Evolutionary conservation across 2,113 vertebrate genomes (phyloP), one percentile per base, ranked within the genome.

Genomic region (Bucco capensis): DNA sequence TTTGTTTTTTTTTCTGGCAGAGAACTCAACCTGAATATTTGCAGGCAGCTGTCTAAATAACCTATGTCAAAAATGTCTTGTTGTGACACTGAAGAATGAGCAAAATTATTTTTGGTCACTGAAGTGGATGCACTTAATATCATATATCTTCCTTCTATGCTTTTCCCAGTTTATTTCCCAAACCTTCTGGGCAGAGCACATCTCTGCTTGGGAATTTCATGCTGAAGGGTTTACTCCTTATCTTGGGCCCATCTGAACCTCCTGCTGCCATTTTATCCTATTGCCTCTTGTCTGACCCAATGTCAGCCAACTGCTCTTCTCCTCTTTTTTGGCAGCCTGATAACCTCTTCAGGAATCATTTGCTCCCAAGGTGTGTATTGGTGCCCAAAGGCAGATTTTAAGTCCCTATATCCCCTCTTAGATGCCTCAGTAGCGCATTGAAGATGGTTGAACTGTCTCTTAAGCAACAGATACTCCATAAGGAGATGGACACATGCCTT

Each of bases 31-130:
- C 58, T 85, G 84, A 83, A 54, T 89, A 80, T 95, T 77, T 82
- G 67, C 88, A 89, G 58, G 67, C 89, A 95, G 85, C 92, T 95
- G 89, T 89, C 85, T 89, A 88, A 94, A 89, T 88, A 85, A 92
- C 50, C 82, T 85, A 85, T 91, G 69, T 67, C 67, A 94, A 87
- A 92, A 95, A 95, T 83, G 60, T 56, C 79, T 94, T 80, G 72
- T 83, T 58, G 64, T 86, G 82, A 73, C 82, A 71, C 27, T 60
- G 85, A 92, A 76, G 79, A 89, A 94, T 13, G 67, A 87, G 24
- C 56, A 83, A n/a, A 74, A 66, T 72, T 92, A 94, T 94, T 95
- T 96, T 91, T 83, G 88, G 77, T 44, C 56, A 53, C 82, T 80
- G 75, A 85, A 83, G 47, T 88, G 35, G 62, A 77, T 24, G 22